These are phyloP conservation scores for Conger conger DNA, from an alignment of 2,113 vertebrate genomes.

Conservation along the genomic window DNA sequence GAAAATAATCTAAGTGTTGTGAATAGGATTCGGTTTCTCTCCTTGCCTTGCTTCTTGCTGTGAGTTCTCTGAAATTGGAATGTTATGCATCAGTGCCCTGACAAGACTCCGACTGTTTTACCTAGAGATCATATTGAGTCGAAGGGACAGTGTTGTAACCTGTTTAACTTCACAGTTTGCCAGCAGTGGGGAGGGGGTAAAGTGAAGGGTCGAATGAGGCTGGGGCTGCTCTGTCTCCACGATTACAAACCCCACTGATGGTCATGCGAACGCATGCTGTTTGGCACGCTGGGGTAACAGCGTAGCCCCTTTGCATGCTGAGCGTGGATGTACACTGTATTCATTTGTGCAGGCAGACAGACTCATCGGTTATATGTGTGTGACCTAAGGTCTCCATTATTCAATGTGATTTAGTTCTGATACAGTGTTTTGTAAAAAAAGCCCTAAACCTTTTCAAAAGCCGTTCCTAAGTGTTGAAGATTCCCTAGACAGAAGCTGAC, in stretches of 20 bases:
- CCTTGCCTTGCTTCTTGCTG: not conserved
- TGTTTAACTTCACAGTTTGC: conserved; percentile 45
- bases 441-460: too few relatives aligned
- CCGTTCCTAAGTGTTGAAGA: too few relatives aligned
- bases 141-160: conserved; percentile 31
- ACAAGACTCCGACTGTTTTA: conserved; percentile 38
- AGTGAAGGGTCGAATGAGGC: not conserved
- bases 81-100: conserved; percentile 30
- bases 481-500: not conserved
- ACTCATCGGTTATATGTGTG: not conserved
- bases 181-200: conserved; percentile 20
- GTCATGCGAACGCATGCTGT: not conserved
- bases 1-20: not conserved
- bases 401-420: not conserved
- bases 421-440: too few relatives aligned
- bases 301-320: not conserved
- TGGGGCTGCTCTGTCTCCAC: not conserved
- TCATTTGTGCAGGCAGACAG: not conserved
- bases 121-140: conserved; percentile 7
- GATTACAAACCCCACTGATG: not conserved
- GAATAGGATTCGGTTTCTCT: not conserved
- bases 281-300: not conserved
- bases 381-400: not conserved
- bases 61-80: conserved; percentile 36
- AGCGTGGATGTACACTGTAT: not conserved